Base-by-base conservation (phyloP, 2,888 invertebrate species). In the Erebia aethiops region DNA sequence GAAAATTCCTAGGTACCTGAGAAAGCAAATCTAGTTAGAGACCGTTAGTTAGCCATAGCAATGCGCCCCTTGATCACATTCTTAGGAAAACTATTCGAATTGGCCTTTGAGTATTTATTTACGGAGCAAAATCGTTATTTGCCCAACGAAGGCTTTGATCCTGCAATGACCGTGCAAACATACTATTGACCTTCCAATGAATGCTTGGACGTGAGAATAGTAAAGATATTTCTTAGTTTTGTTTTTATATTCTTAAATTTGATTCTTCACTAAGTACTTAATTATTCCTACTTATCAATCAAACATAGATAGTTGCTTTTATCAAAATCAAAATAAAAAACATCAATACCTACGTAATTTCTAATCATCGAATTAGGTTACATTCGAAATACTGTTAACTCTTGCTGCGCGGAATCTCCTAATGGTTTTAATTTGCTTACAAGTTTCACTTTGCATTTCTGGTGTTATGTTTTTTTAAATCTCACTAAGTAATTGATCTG, bases 81-180 rank as follows among this genome's bases (percentile, higher is more conserved):
- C 88, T 85, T 84, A 77, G 72, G 73, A 76, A 81, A 90, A 89
- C 87, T 90, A 90, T 91, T 86, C 81, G 81, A 73, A 80, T 79
- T 78, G 79, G 77, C 81, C 80, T 79, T 83, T 81, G 81, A 78
- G 82, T 86, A 90, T 91, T 88, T 90, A 90, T 91, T 92, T 91
- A 90, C 89, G 87, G 86, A 90, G 88, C 87, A 74, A 88, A 91
- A 91, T 91, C 87, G 91, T 92, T 92, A 91, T 91, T 91, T 90
- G 90, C 89, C 89, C 89, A 86, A 82, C 86, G 81, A 86, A 87
- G 84, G 85, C 91, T 91, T 91, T 91, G 92, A 92, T 90, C 90
- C 87, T 80, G 83, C 84, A 85, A 82, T 88, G 87, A 86, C 87
- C 82, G 78, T 75, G 78, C 86, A 88, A 89, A 89, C 82, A 83